Evolutionary conservation across 2,888 invertebrate genomes (phyloP).

Genomic region (Orthonychiurus folsomi): DNA sequence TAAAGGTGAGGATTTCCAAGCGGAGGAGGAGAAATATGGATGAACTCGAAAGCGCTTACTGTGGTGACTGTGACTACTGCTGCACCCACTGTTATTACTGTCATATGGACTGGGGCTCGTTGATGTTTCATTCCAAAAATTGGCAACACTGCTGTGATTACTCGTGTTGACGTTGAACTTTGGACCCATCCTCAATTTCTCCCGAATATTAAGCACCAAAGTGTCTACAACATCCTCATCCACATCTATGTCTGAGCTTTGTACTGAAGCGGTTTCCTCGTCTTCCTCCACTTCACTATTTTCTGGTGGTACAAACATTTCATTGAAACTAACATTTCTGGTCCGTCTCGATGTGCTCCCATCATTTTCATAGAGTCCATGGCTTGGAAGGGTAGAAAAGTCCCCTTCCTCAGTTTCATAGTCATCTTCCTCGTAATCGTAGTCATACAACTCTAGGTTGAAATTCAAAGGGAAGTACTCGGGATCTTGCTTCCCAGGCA

Average conservation of each 20-base stretch:
- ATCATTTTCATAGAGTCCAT: conserved; percentile 14
- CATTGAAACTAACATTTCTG: conserved; percentile 24
- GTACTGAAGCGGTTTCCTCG: conserved; percentile 16
- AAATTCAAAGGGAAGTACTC: conserved; percentile 38
- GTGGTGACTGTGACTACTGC: not conserved
- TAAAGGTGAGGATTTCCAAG: conserved; percentile 5
- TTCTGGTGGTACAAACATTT: conserved; percentile 20
- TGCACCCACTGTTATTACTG: not conserved
- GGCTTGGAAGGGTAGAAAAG: not conserved
- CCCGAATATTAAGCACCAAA: conserved; percentile 35
- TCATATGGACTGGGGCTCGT: not conserved
- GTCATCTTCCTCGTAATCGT: not conserved
- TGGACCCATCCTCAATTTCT: conserved; percentile 36
- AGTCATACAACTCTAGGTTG: conserved; percentile 16
- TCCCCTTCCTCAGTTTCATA: not conserved
- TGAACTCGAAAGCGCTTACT: not conserved
- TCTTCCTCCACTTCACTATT: conserved; percentile 18
- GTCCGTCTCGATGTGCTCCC: conserved; percentile 25
- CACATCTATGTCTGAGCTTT: conserved; percentile 20
- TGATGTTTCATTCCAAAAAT: conserved; percentile 4
- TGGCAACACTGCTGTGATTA: not conserved
- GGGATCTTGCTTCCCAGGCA: conserved; percentile 39
- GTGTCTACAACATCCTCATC: conserved; percentile 35
- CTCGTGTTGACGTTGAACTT: not conserved
- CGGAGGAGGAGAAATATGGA: not conserved